Evolutionary conservation across 1,140 invertebrate species (phyloP).

Genomic region (Mizuhopecten yessoensis): DNA sequence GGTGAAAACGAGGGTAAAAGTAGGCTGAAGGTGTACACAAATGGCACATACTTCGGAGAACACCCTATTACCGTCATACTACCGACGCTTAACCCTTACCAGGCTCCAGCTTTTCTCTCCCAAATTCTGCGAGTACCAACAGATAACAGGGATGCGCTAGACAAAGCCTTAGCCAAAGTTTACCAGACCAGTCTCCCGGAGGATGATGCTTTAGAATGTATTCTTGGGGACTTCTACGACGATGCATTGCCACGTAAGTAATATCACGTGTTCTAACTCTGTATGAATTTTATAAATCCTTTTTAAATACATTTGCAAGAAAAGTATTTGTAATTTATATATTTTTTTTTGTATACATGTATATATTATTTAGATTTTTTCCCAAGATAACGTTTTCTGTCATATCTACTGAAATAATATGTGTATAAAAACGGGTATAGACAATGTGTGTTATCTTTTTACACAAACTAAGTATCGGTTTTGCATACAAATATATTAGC

Average conservation of each 20-base stretch:
- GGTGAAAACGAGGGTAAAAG: not conserved
- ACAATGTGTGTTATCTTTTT: too few relatives aligned
- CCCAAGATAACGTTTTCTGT: too few relatives aligned
- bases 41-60: slow-evolving; percentile 7
- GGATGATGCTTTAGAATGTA: slow-evolving; percentile 48
- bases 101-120: slow-evolving; percentile 57
- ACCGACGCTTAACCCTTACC: slow-evolving; percentile 55
- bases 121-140: slow-evolving; percentile 56
- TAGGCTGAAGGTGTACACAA: not conserved
- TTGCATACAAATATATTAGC: too few relatives aligned
- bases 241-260: not conserved
- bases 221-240: slow-evolving; percentile 24
- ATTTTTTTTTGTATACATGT: too few relatives aligned
- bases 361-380: too few relatives aligned
- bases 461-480: too few relatives aligned
- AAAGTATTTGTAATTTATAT: too few relatives aligned
- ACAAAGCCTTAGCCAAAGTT: slow-evolving; percentile 56
- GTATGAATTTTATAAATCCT: too few relatives aligned
- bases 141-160: slow-evolving; percentile 57
- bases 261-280: too few relatives aligned
- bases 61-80: not conserved
- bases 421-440: too few relatives aligned
- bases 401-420: too few relatives aligned
- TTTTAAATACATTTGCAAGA: too few relatives aligned
- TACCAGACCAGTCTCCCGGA: slow-evolving; percentile 57